These are phyloP conservation scores for Eurytoma californica DNA, from an alignment of 2,888 invertebrate species.

Conservation along the genomic window DNA sequence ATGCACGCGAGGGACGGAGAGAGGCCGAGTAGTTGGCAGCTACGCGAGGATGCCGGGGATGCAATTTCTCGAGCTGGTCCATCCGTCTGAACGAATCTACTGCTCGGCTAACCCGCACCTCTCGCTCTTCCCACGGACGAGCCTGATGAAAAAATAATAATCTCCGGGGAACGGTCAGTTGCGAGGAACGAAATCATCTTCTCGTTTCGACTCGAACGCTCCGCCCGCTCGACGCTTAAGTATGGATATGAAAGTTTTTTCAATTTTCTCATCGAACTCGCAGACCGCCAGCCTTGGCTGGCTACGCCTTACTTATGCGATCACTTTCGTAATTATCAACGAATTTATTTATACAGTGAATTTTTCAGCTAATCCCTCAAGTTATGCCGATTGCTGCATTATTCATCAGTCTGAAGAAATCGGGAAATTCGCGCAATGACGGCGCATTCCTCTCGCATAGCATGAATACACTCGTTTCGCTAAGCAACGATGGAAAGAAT, in stretches of 20 bases:
- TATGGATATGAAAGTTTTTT: slow-evolving; percentile 40
- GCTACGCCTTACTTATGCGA: too few relatives aligned
- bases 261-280: slow-evolving; percentile 31
- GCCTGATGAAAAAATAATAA: slow-evolving; percentile 74
- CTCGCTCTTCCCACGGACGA: slow-evolving; percentile 16
- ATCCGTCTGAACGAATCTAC: slow-evolving; percentile 63
- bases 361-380: background rate
- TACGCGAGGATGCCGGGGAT: slow-evolving; percentile 61
- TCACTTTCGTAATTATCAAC: too few relatives aligned
- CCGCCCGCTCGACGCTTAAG: slow-evolving; percentile 47
- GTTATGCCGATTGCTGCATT: too few relatives aligned
- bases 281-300: background rate
- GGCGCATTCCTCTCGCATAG: background rate
- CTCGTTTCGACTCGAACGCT: slow-evolving; percentile 37
- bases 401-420: too few relatives aligned
- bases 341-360: background rate
- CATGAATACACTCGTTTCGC: slow-evolving; percentile 1
- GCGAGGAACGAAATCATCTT: slow-evolving; percentile 67
- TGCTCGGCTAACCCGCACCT: slow-evolving; percentile 53
- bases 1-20: slow-evolving; percentile 56
- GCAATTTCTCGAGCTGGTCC: slow-evolving; percentile 71
- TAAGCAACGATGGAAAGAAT: background rate
- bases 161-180: slow-evolving; percentile 71
- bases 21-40: slow-evolving; percentile 58
- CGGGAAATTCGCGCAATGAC: too few relatives aligned